phyloP scores from a whole-genome alignment of 2,797 vertebrate genomes.

The Microhierax caerulescens region DNA sequence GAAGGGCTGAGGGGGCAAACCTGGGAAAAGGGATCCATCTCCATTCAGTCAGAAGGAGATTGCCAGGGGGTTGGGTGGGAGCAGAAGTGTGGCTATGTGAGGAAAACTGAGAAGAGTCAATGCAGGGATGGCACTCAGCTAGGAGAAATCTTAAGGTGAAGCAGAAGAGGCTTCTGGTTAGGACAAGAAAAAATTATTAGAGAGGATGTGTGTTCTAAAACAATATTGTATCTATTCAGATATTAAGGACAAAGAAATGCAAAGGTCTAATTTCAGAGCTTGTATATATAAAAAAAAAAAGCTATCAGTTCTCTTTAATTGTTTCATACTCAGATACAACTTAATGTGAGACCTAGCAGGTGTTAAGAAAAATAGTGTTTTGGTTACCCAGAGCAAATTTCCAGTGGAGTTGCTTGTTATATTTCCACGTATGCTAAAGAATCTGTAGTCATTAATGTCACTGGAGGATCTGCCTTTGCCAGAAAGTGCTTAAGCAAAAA shows the following conservation, averaged over 20 bases:
- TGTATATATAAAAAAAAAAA: neutral
- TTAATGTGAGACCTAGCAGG: neutral
- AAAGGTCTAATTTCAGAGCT: neutral
- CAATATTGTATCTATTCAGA: neutral
- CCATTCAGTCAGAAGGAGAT: neutral
- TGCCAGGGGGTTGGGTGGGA: neutral
- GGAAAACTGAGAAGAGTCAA: neutral
- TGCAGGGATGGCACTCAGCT: neutral
- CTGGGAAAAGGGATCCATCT: neutral
- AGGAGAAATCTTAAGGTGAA: neutral
- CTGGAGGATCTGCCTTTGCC: neutral
- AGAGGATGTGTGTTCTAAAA: neutral
- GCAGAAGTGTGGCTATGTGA: neutral
- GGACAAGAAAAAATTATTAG: neutral
- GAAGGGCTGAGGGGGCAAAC: neutral
- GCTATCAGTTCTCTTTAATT: neutral
- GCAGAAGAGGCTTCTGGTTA: neutral
- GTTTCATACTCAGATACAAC: neutral
- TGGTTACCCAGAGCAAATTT: neutral
- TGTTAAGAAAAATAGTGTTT: neutral
- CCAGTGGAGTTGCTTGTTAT: neutral
- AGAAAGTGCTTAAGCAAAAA: neutral
- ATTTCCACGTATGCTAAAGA: neutral
- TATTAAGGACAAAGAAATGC: neutral
- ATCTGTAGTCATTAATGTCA: neutral